These are phyloP conservation scores for Hemicentrotus pulcherrimus DNA, from an alignment of 35 echinoderm and acorn worm genomes.

Conservation along the genomic window DNA sequence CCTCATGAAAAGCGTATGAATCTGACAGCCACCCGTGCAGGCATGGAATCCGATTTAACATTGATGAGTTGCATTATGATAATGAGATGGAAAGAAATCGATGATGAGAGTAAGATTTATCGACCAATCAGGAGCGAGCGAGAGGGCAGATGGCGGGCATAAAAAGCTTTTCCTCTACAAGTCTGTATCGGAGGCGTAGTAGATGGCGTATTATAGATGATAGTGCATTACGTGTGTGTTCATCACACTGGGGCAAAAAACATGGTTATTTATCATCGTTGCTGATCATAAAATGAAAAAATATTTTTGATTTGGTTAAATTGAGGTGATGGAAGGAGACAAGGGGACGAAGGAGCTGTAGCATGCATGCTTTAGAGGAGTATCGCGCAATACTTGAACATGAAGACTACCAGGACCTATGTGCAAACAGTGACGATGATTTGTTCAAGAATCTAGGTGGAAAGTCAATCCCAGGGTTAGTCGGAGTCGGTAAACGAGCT, in stretches of 20 bases:
- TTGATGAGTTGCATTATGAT: constrained; percentile 16
- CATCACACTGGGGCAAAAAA: not conserved
- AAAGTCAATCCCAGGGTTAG: constrained; percentile 6
- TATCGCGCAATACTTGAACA: constrained; percentile 55
- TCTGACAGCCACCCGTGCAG: not conserved
- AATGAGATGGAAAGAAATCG: constrained; percentile 1
- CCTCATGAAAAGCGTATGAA: not conserved
- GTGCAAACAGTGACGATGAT: constrained; percentile 29
- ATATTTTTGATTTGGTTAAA: not conserved
- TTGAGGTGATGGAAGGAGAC: not conserved
- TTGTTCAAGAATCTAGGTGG: not conserved
- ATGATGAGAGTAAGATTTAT: constrained; percentile 12
- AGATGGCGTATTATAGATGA: not conserved
- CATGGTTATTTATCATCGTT: not conserved
- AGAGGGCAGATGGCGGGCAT: constrained; percentile 7
- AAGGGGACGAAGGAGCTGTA: not conserved
- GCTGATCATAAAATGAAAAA: not conserved
- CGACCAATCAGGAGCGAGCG: not conserved
- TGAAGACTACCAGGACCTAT: constrained; percentile 64
- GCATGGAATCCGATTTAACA: not conserved
- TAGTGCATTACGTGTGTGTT: not conserved
- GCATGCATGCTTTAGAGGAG: constrained; percentile 50
- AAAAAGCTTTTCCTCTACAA: not conserved
- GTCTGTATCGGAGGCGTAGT: not conserved
- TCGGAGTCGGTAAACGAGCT: constrained; percentile 10